Percentiles rank a stretch among this genome's conserved stretches.
These are phyloP conservation scores for Ameiurus melas DNA, from an alignment of 2,113 vertebrate species.

Conservation along the genomic window DNA sequence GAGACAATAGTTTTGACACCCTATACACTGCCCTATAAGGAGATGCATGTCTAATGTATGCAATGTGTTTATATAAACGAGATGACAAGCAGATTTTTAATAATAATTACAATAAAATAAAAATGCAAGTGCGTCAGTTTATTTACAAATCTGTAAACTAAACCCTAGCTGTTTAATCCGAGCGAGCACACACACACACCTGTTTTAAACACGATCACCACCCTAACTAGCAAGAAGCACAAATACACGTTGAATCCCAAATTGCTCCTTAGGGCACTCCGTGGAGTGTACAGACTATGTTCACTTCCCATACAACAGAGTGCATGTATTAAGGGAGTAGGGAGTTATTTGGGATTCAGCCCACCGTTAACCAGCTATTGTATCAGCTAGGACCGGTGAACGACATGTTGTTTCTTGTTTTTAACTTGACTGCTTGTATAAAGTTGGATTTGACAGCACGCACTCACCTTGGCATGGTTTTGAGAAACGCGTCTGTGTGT, in stretches of 20 bases:
- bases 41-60: not conserved
- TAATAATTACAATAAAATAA: not conserved
- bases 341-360: not conserved
- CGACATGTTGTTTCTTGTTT: not conserved
- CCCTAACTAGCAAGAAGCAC: not conserved
- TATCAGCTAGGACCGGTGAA: not conserved
- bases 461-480: constrained; percentile 48
- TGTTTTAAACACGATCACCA: not conserved
- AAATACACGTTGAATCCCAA: not conserved
- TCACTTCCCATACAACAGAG: not conserved
- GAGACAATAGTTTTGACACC: not conserved
- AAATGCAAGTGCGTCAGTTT: not conserved
- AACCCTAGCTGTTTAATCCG: not conserved
- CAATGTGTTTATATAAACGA: not conserved
- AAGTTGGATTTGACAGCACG: not conserved
- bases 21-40: not conserved
- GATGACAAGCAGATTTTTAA: not conserved
- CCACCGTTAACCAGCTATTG: not conserved
- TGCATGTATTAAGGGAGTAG: not conserved
- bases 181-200: not conserved
- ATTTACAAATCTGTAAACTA: not conserved
- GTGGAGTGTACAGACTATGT: not conserved
- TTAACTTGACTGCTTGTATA: not conserved
- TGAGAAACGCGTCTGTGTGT: not conserved
- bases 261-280: not conserved